Evolutionary conservation across 2,797 vertebrate genomes (phyloP).

Genomic region (Syngnathus rostellatus): DNA sequence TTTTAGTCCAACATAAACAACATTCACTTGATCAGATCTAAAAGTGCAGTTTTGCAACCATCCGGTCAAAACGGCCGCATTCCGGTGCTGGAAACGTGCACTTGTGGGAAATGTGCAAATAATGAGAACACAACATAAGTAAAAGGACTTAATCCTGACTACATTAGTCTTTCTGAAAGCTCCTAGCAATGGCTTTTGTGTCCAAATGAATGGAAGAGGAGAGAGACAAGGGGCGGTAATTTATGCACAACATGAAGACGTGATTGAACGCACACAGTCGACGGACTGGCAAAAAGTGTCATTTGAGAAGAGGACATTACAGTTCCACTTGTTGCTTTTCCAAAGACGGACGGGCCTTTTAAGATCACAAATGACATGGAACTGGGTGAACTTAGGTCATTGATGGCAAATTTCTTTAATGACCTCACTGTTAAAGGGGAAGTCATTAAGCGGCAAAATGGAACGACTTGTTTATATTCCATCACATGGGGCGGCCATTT

Average conservation of each 20-base stretch:
- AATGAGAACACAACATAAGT: conserved; percentile 37
- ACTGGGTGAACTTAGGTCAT: too few species aligned
- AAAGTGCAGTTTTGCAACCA: background rate
- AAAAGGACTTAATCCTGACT: conserved; percentile 53
- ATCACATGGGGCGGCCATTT: too few species aligned
- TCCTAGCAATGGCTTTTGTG: conserved; percentile 43
- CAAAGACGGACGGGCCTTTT: background rate
- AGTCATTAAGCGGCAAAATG: too few species aligned
- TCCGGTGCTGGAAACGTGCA: conserved; percentile 13
- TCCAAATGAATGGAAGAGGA: conserved; percentile 44
- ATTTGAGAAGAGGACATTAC: conserved; percentile 42
- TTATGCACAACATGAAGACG: conserved; percentile 54
- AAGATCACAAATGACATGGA: background rate
- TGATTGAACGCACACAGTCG: conserved; percentile 27
- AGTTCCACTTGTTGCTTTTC: background rate
- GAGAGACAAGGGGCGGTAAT: conserved; percentile 38
- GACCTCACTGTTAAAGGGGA: too few species aligned
- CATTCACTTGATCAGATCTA: background rate
- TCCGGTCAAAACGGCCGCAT: background rate
- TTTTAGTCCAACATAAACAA: background rate
- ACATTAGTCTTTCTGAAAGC: conserved; percentile 50
- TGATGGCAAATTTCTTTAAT: too few species aligned
- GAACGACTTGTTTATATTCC: too few species aligned
- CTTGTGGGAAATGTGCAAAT: conserved; percentile 34
- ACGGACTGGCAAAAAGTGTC: conserved; percentile 35